A percentile compares a stretch with the other conserved stretches of the same genome.
These are phyloP conservation scores for Ochotona princeps DNA, from an alignment of 2,113 vertebrate species.

Conservation along the genomic window DNA sequence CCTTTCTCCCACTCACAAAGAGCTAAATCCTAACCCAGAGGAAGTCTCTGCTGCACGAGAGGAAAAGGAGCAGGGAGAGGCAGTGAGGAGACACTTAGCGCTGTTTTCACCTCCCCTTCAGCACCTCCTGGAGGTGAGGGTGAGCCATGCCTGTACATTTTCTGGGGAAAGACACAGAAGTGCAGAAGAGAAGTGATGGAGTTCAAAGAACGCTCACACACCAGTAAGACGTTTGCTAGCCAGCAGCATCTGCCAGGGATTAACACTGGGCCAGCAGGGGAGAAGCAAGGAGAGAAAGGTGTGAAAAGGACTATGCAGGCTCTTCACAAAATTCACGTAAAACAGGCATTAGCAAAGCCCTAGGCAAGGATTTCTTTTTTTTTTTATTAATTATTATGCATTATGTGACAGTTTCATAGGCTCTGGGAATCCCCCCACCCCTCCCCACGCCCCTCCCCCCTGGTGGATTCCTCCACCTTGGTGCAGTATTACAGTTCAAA, in stretches of 20 bases:
- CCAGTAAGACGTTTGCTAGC: too few relatives aligned
- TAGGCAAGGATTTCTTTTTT: too few relatives aligned
- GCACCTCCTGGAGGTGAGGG: neutral
- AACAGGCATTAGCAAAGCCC: too few relatives aligned
- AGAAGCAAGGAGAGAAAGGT: neutral
- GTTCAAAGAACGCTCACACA: neutral
- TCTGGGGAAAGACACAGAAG: neutral
- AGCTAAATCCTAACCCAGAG: neutral
- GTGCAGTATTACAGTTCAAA: too few relatives aligned
- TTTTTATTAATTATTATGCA: too few relatives aligned
- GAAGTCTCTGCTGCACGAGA: neutral
- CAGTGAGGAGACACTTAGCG: accelerated
- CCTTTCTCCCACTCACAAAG: neutral
- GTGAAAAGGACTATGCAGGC: too few relatives aligned
- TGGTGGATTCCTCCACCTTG: too few relatives aligned
- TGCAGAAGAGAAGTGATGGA: neutral
- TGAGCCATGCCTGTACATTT: neutral
- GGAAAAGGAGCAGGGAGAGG: too few relatives aligned
- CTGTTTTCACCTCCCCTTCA: neutral
- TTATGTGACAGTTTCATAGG: too few relatives aligned
- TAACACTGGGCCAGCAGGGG: neutral
- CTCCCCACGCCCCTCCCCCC: too few relatives aligned
- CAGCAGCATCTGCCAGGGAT: neutral
- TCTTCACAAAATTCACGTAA: too few relatives aligned
- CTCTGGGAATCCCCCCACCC: too few relatives aligned